Conservation (phyloP, 2,797 vertebrate species). For the Spea hammondii region DNA sequence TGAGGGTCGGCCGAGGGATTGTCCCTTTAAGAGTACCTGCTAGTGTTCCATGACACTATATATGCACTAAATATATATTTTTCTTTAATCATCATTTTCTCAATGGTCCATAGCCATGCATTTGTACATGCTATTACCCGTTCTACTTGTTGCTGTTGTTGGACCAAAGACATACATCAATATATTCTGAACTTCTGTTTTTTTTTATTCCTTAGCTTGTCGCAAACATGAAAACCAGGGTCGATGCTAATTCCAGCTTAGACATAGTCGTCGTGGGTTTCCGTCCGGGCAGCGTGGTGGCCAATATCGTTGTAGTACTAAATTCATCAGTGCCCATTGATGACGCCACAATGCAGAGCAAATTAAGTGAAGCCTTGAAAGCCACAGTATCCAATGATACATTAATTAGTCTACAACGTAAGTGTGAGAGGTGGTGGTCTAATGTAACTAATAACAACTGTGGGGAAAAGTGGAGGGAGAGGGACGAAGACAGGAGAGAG, state of each 20-base stretch:
- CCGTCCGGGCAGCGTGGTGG: constrained; percentile 55
- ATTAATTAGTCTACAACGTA: background rate
- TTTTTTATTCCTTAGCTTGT: background rate
- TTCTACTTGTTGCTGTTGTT: no score
- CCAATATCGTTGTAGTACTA: constrained; percentile 53
- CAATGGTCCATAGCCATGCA: no score
- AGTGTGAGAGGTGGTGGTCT: background rate
- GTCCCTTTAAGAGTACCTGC: no score
- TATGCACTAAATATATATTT: no score
- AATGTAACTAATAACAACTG: no score
- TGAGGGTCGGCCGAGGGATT: no score
- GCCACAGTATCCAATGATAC: background rate
- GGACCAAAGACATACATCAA: no score
- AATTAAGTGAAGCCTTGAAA: constrained; percentile 34
- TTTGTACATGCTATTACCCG: no score
- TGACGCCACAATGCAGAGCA: rapidly evolving
- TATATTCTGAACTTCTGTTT: background rate
- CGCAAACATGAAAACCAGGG: background rate
- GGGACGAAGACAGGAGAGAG: no score
- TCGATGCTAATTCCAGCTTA: constrained; percentile 10
- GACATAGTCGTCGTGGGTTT: constrained; percentile 54
- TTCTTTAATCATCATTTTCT: no score
- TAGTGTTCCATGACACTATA: no score
- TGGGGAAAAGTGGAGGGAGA: no score
- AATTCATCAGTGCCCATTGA: constrained; percentile 10